Base-by-base conservation (phyloP, 1,140 invertebrate genomes). In the Euura lappo region DNA sequence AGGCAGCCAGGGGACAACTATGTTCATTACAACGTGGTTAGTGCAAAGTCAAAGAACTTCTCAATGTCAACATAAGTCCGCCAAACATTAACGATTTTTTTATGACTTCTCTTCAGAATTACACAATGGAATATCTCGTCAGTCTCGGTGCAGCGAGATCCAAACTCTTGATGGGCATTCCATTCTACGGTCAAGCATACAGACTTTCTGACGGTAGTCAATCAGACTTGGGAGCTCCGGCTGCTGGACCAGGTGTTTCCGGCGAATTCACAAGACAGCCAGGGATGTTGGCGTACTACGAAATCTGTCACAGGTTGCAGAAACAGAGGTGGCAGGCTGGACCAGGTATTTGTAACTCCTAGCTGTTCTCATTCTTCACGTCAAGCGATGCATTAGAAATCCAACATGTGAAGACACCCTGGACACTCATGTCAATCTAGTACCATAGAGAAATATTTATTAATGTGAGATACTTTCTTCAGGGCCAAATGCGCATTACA, bases 151-250 rank as follows among this genome's bases (percentile, higher is more conserved):
- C 94, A 6, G 91, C 93, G 6, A 91, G 91, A 44, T 90, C 92
- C 42, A 98, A 98, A 82, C 83, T 99, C 1, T 86, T 97, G 3
- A 84, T 98, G 7, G 96, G 97, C 6, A 89, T 98, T 75, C 94
- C 96, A 0, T 94, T 97, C 78, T 98, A 98, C 79, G 97, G 96
- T 0, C 96, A 97, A 83, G 93, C 91, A 46, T 99, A 94, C 79
- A 93, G 91, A 60, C 84, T 98, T 8, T 88, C 89, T 1, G 77
- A 81, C 0, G 75, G 85, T 6, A 88, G 85, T 74, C 89, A 91
- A 44, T 78, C 83, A 0, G 82, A 85, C 4, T 81, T 89, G 0
- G 87, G 85, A 2, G 85, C 88, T 43, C 78, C 90, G 8, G 89
- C 93, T 46, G 88, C 88, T 5, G 92, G 94, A 60, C 92, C 94